Conservation (phyloP, 2,113 vertebrate species). For the Sitta europaea region DNA sequence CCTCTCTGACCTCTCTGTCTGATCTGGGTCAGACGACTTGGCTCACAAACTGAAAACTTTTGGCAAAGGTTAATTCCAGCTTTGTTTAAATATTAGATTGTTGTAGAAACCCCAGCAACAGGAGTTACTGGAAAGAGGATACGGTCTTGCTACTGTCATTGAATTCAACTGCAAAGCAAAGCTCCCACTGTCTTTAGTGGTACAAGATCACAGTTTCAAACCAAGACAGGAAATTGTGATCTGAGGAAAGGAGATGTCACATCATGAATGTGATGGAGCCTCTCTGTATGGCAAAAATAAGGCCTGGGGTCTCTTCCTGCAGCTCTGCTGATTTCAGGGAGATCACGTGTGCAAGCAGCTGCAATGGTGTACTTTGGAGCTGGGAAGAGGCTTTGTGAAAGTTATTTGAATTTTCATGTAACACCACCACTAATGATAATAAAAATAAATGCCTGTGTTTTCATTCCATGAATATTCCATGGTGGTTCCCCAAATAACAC, state of each 20-base stretch:
- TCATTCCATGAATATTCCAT: neutral
- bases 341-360: neutral
- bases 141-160: neutral
- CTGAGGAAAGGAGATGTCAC: rapidly evolving
- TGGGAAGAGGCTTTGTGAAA: neutral
- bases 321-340: neutral
- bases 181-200: neutral
- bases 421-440: neutral
- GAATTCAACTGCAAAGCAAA: neutral
- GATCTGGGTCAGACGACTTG: neutral
- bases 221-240: neutral
- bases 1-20: neutral
- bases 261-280: neutral
- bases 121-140: neutral
- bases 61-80: neutral
- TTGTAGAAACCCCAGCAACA: neutral
- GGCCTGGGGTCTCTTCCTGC: neutral
- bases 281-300: neutral
- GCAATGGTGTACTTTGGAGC: neutral
- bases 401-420: neutral
- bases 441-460: neutral
- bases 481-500: neutral
- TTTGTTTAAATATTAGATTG: neutral
- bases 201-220: neutral
- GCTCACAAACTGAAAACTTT: neutral